Percentiles rank a stretch among this genome's conserved stretches.
Conservation (phyloP, 2,888 invertebrate genomes). For the Strigamia crassipes region DNA sequence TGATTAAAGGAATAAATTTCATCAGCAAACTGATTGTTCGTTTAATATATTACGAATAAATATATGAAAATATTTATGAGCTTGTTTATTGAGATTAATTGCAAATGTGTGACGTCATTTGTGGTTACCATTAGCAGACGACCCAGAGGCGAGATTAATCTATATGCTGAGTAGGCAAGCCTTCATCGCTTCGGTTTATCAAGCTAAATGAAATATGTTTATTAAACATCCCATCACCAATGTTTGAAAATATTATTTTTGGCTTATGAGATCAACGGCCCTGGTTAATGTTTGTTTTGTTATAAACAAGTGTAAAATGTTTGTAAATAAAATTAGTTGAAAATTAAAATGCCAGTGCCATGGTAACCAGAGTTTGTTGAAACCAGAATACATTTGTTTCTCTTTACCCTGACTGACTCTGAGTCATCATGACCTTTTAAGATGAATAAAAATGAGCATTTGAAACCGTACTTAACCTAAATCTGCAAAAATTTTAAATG, state of each 20-base stretch:
- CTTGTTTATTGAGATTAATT: neutral
- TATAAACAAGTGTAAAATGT: no score
- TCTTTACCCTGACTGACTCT: no score
- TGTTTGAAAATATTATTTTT: no score
- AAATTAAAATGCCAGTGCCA: neutral
- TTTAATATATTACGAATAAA: neutral
- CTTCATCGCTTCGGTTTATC: neutral
- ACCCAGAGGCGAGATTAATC: conserved; percentile 27
- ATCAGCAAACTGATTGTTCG: neutral
- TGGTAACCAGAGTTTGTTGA: conserved; percentile 6
- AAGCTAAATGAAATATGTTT: neutral
- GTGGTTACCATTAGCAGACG: conserved; percentile 23
- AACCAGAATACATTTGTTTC: neutral
- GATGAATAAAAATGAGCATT: conserved; percentile 18
- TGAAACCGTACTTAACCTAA: conserved; percentile 33
- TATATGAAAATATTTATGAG: neutral
- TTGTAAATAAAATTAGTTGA: neutral
- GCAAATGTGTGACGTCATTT: neutral
- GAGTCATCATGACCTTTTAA: conserved; percentile 34
- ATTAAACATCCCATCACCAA: neutral
- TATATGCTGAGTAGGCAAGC: neutral
- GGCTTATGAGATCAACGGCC: no score
- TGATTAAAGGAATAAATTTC: neutral
- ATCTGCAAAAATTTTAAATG: conserved; percentile 21
- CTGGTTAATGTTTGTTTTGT: no score